Conservation (phyloP, 2,113 vertebrate genomes). For the Agapornis roseicollis region DNA sequence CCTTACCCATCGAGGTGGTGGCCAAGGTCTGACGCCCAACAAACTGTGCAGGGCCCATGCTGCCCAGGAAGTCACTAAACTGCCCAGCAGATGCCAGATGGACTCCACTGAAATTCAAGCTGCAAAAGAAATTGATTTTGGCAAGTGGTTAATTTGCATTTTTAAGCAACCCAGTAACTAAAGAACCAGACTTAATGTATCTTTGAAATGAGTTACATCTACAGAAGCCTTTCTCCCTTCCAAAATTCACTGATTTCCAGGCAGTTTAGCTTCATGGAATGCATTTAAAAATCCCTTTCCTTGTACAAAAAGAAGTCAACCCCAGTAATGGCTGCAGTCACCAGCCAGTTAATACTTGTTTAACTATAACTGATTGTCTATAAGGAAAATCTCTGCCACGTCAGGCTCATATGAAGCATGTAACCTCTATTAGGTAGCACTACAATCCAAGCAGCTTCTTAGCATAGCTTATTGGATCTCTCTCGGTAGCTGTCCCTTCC, state of each 20-base stretch:
- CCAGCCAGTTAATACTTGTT: not conserved
- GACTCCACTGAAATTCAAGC: constrained; percentile 95
- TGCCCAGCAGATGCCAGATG: constrained; percentile 94
- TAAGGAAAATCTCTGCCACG: not conserved
- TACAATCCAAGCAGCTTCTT: not conserved
- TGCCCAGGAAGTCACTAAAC: constrained; percentile 96
- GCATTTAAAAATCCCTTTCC: not conserved
- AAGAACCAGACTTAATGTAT: not conserved
- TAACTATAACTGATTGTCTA: not conserved
- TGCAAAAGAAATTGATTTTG: constrained; percentile 66
- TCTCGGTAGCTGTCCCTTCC: not conserved
- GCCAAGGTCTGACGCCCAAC: constrained; percentile 96
- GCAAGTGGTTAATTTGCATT: constrained; percentile 12
- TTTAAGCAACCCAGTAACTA: not conserved
- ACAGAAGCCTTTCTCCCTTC: not conserved
- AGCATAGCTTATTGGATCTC: not conserved
- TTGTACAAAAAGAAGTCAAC: fast-evolving
- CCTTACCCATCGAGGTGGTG: constrained; percentile 97
- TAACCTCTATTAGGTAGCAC: not conserved
- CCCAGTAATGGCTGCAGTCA: not conserved
- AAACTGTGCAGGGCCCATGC: constrained; percentile 97
- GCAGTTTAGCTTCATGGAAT: not conserved
- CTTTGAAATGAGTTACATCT: not conserved
- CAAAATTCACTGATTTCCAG: not conserved
- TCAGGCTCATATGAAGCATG: not conserved